Conservation (phyloP, 2,888 invertebrate genomes). For the Shargacucullia verbasci region DNA sequence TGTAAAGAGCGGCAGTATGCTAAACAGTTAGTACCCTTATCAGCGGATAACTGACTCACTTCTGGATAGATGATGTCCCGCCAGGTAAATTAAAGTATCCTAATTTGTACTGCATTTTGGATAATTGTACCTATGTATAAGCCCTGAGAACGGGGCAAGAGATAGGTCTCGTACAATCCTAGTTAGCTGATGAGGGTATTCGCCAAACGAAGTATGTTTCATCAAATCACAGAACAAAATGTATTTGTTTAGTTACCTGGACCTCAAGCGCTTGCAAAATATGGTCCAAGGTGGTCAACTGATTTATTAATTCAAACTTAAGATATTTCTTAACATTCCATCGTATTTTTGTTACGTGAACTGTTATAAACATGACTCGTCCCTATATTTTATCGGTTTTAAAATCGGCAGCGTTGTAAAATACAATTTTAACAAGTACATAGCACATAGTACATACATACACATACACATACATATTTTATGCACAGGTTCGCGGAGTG, state of each 20-base stretch:
- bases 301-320: too few relatives aligned
- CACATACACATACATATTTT: not conserved
- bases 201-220: too few relatives aligned
- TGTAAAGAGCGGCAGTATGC: not conserved
- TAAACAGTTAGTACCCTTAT: conserved; percentile 2
- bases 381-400: too few relatives aligned
- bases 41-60: conserved; percentile 2
- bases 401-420: too few relatives aligned
- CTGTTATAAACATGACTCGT: too few relatives aligned
- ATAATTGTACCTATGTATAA: not conserved
- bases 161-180: too few relatives aligned
- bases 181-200: not conserved
- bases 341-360: too few relatives aligned
- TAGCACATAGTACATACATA: not conserved
- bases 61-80: not conserved
- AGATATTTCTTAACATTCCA: too few relatives aligned
- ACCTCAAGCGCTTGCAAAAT: too few relatives aligned
- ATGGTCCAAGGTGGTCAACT: too few relatives aligned
- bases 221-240: too few relatives aligned
- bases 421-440: not conserved
- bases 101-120: conserved; percentile 1
- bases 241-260: too few relatives aligned
- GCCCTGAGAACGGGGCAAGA: not conserved
- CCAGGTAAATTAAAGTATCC: not conserved
- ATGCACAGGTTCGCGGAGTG: not conserved